Conservation (phyloP, 2,113 vertebrate species). For the Leptocoma aspasia region DNA sequence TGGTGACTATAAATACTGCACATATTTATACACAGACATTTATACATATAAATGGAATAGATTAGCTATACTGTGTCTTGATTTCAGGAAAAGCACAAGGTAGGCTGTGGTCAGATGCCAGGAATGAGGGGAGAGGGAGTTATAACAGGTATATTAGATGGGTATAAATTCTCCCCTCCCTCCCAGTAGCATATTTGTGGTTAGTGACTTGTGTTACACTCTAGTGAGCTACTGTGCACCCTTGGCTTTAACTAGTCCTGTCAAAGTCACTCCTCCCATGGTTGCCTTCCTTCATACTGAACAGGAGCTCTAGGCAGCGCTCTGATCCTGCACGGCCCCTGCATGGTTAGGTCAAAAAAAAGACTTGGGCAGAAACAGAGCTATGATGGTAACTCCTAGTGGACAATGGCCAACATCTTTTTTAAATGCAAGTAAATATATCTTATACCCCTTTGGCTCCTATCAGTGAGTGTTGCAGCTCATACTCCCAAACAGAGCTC, state of each 20-base stretch:
- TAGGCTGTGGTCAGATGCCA: not conserved
- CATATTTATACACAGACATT: not conserved
- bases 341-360: not conserved
- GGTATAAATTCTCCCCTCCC: not conserved
- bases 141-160: not conserved
- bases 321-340: not conserved
- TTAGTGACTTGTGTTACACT: not conserved
- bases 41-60: not conserved
- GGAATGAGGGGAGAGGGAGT: not conserved
- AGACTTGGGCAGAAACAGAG: not conserved
- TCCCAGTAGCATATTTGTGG: not conserved
- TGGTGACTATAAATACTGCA: not conserved
- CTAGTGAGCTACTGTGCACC: not conserved
- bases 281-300: not conserved
- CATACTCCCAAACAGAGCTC: not conserved
- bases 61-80: not conserved
- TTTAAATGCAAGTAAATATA: not conserved
- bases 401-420: not conserved
- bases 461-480: not conserved
- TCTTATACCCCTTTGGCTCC: not conserved
- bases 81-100: not conserved
- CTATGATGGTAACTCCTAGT: not conserved
- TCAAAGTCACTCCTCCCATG: not conserved
- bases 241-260: not conserved
- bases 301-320: not conserved